Evolutionary conservation across 2,888 invertebrate genomes (phyloP).

Genomic region (Melikaiella ostensackeni): DNA sequence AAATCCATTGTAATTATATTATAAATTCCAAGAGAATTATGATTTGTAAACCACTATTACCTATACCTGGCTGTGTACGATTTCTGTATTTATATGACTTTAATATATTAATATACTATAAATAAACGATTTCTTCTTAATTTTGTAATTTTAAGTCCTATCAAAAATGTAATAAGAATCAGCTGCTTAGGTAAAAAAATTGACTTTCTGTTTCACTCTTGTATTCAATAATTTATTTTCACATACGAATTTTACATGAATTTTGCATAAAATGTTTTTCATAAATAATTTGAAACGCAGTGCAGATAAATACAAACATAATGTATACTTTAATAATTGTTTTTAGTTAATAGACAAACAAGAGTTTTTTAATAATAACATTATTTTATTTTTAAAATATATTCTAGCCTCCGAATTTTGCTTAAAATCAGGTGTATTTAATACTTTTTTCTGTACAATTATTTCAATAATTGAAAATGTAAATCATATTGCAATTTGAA

Average conservation of each 20-base stretch:
- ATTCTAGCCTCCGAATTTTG: neutral
- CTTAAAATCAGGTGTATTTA: neutral
- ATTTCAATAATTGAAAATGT: neutral
- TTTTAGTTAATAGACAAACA: neutral
- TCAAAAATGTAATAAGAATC: neutral
- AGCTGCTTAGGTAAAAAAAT: neutral
- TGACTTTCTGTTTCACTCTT: neutral
- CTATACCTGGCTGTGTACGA: too few species aligned
- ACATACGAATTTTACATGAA: conserved; percentile 1
- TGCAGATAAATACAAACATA: neutral
- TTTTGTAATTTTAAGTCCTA: neutral
- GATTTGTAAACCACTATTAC: too few species aligned
- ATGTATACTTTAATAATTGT: neutral
- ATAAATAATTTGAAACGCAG: neutral
- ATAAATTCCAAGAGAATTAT: too few species aligned
- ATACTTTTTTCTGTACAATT: neutral
- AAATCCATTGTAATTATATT: too few species aligned
- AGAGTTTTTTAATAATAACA: neutral
- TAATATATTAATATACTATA: too few species aligned
- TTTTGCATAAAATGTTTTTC: neutral
- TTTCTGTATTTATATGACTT: too few species aligned
- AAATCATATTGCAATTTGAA: neutral
- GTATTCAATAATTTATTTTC: neutral
- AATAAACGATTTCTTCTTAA: neutral
- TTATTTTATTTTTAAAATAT: neutral